Base-by-base conservation (phyloP, 2,888 invertebrate genomes). In the Microdon myrmicae region DNA sequence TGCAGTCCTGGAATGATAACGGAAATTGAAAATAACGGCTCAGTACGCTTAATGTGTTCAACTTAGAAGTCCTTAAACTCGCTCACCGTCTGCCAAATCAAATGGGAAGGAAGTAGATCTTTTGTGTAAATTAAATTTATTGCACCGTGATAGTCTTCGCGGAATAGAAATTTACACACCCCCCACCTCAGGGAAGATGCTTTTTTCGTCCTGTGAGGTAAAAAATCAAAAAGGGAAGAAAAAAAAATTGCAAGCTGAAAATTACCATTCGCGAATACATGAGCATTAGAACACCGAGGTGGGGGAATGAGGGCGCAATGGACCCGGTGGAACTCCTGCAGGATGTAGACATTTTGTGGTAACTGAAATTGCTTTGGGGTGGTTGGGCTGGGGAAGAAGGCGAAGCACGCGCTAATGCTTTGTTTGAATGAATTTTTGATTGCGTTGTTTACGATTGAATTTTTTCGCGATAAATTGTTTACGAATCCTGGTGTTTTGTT, bases 381-480 rank as follows among this genome's bases (percentile, higher is more conserved):
- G 41, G 47, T 39, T 49, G 35, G n/a, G 35, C 9, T n/a, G n/a
- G 56, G 26, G 48, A 28, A 47, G 35, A 41, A 29, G 53, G 16
- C 45, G 55, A 43, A 58, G 47, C 67, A 68, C 59, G 76, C 77
- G 77, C 76, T 78, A 79, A 78, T 78, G 76, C 76, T 76, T 74
- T 73, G 76, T 76, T 77, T 77, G 79, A 79, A 77, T 78, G 78
- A 78, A 79, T 78, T 78, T 79, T 78, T 78, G 79, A 79, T 79
- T 79, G 79, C 74, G 74, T 78, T 78, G 78, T 78, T 78, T 78
- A 78, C 78, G 78, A 78, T 79, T 78, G 77, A 78, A 78, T 70
- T 71, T 73, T 72, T 71, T 69, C 68, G 70, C 69, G 68, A 70
- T 74, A 74, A 74, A 73, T 75, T 73, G 72, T 73, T 72, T 71